A percentile compares a stretch with the other conserved stretches of the same genome.
These are phyloP conservation scores for Parotia lawesii DNA, from an alignment of 2,113 vertebrate genomes.

Conservation along the genomic window DNA sequence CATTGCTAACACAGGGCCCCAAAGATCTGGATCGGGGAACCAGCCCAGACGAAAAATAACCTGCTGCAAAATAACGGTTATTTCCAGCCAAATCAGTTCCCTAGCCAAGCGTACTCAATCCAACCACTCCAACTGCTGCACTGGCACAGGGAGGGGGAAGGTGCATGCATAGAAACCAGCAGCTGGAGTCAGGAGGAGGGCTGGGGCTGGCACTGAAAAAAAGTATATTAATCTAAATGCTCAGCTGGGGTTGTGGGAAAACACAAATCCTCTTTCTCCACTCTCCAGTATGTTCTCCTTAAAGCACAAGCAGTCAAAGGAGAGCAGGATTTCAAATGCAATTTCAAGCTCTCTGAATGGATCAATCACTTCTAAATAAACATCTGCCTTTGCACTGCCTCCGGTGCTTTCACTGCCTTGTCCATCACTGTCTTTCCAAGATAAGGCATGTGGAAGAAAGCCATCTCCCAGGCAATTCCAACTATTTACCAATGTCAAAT, in stretches of 20 bases:
- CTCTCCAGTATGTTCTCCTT: not conserved
- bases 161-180: not conserved
- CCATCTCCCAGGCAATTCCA: constrained; percentile 54
- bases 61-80: not conserved
- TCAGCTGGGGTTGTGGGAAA: not conserved
- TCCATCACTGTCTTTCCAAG: constrained; percentile 57
- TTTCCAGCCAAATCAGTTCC: constrained; percentile 1
- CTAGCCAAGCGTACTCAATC: not conserved
- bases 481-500: constrained; percentile 58
- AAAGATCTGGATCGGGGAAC: accelerated
- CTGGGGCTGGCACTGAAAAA: not conserved
- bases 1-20: accelerated
- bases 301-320: constrained; percentile 26
- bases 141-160: not conserved
- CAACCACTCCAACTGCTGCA: not conserved
- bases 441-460: constrained; percentile 56
- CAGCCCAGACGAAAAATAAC: not conserved
- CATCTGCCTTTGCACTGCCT: constrained; percentile 51
- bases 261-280: constrained; percentile 37
- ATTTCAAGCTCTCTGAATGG: constrained; percentile 50
- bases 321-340: constrained; percentile 37
- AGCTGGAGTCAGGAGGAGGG: constrained; percentile 3
- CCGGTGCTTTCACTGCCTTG: constrained; percentile 51
- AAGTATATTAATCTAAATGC: constrained; percentile 13
- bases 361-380: constrained; percentile 56